Conservation (phyloP, 2,113 vertebrate genomes). For the Ceyx melanurus region DNA sequence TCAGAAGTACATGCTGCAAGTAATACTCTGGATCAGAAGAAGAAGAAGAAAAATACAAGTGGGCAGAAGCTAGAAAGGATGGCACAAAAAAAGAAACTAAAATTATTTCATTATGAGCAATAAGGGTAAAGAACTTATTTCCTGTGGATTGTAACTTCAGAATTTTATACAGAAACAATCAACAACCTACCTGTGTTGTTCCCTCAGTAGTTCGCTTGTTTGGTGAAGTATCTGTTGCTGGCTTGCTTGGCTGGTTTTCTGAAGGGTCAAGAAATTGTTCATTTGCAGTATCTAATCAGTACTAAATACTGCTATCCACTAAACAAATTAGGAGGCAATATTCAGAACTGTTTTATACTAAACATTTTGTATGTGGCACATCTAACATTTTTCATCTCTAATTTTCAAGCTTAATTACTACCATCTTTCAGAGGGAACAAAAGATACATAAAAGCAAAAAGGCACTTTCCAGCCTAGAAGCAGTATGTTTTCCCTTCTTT, state of each 20-base stretch:
- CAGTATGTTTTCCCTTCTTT: neutral
- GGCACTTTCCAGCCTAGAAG: neutral
- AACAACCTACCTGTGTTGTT: constrained; percentile 72
- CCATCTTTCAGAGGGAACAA: neutral
- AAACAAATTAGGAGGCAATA: neutral
- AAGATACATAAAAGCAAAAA: neutral
- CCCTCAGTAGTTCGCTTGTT: constrained; percentile 77
- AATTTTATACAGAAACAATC: constrained; percentile 30
- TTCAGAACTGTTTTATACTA: neutral
- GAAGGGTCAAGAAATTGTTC: constrained; percentile 62
- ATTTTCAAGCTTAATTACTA: neutral
- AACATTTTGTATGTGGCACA: neutral
- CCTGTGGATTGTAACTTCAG: constrained; percentile 51
- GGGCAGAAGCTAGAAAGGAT: neutral
- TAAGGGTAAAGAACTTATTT: neutral
- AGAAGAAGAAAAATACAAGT: neutral
- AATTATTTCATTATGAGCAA: neutral
- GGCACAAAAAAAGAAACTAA: neutral
- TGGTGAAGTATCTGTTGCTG: constrained; percentile 70
- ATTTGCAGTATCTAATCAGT: constrained; percentile 20
- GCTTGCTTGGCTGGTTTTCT: constrained; percentile 78
- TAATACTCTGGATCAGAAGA: neutral
- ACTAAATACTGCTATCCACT: neutral
- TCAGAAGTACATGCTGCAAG: neutral
- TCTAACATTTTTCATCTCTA: neutral